Conservation (phyloP, 2,797 vertebrate species). For the Pseudochromis fuscus region DNA sequence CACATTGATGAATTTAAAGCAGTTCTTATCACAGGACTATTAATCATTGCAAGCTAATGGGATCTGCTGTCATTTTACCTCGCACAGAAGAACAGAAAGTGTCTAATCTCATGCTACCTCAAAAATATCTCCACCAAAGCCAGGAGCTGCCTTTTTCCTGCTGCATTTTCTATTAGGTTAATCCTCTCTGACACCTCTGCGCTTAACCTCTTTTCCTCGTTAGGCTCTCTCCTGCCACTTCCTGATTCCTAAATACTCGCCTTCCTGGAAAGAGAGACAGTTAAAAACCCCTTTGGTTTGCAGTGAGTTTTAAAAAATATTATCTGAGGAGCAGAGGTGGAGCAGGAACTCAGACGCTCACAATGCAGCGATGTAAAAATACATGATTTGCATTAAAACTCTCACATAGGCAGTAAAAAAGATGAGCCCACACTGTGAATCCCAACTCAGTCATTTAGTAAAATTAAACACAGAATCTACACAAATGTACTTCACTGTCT, state of each 20-base stretch:
- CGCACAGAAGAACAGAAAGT: slow-evolving; percentile 68
- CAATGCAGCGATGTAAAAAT: neutral
- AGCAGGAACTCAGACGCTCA: neutral
- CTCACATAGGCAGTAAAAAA: neutral
- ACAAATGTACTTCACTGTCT: too few species aligned
- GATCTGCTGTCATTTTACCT: slow-evolving; percentile 76
- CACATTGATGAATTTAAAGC: slow-evolving; percentile 58
- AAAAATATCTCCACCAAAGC: slow-evolving; percentile 65
- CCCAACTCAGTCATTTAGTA: too few species aligned
- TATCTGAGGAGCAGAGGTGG: neutral
- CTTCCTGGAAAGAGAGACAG: slow-evolving; percentile 54
- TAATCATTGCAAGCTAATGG: slow-evolving; percentile 72
- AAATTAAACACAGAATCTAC: too few species aligned
- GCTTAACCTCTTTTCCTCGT: slow-evolving; percentile 75
- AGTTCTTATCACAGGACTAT: slow-evolving; percentile 64
- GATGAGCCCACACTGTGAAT: too few species aligned
- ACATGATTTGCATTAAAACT: neutral
- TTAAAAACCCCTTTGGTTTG: slow-evolving; percentile 30
- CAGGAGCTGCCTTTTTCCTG: slow-evolving; percentile 59
- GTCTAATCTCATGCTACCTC: slow-evolving; percentile 68
- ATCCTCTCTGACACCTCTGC: slow-evolving; percentile 73
- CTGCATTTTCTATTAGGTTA: slow-evolving; percentile 70
- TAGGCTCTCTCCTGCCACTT: slow-evolving; percentile 62
- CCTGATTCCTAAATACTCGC: slow-evolving; percentile 62
- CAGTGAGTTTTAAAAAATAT: slow-evolving; percentile 25